phyloP scores from a whole-genome alignment of 1,140 invertebrate genomes.

The Papilio polyxenes region DNA sequence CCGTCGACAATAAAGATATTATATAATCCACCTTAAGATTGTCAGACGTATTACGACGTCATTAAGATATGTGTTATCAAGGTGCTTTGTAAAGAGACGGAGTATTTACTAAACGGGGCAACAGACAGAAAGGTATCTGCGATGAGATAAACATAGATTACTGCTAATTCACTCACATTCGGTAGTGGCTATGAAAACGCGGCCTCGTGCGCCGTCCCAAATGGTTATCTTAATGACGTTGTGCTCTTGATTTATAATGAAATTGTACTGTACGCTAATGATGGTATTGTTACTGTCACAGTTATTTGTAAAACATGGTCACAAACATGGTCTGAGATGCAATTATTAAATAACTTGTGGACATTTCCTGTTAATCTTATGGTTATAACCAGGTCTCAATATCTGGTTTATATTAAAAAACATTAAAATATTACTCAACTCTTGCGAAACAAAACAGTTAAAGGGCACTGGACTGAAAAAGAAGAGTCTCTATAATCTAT shows the following conservation, averaged over 20 bases:
- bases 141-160: constrained; percentile 64
- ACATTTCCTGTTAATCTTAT: background rate
- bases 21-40: constrained; percentile 58
- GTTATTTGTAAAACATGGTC: no score
- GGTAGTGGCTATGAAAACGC: constrained; percentile 65
- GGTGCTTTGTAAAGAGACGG: constrained; percentile 47
- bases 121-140: constrained; percentile 51
- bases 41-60: constrained; percentile 53
- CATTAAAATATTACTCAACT: background rate
- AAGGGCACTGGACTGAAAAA: background rate
- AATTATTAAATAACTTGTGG: background rate
- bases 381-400: no score
- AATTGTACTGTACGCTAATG: constrained; percentile 45
- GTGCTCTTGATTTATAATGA: constrained; percentile 34
- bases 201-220: constrained; percentile 52
- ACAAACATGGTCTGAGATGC: no score
- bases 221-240: constrained; percentile 65
- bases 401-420: no score
- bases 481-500: background rate
- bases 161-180: constrained; percentile 64
- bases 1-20: constrained; percentile 66
- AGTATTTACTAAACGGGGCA: constrained; percentile 46
- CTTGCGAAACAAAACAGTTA: background rate
- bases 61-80: constrained; percentile 74
- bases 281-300: constrained; percentile 9